Evolutionary conservation across 2,113 vertebrate species (phyloP).

Genomic region (Gnathonemus echidnorhynchus): DNA sequence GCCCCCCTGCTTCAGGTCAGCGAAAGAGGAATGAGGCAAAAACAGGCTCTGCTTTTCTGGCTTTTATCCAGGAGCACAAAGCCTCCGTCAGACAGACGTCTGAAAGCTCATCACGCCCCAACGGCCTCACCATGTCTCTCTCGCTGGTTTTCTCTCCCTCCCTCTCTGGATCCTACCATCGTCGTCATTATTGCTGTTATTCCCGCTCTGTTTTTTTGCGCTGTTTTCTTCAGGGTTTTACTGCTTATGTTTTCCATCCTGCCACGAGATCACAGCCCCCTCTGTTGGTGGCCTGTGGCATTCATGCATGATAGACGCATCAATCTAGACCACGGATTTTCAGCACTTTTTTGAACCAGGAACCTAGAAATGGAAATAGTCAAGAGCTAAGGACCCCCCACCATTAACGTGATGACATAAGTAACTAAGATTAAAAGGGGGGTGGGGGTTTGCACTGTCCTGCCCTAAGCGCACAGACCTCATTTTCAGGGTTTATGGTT

Average conservation of each 20-base stretch:
- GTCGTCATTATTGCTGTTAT: not conserved
- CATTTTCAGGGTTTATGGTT: not conserved
- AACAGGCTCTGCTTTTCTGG: not conserved
- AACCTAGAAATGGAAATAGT: not conserved
- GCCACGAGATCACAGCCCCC: not conserved
- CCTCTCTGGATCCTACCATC: not conserved
- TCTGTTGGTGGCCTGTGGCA: not conserved
- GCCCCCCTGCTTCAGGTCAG: not conserved
- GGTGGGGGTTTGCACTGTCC: not conserved
- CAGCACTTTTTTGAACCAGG: not conserved
- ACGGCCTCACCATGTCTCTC: not conserved
- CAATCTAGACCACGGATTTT: not conserved
- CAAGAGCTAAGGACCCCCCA: not conserved
- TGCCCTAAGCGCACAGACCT: not conserved
- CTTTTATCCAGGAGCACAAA: conserved; percentile 8
- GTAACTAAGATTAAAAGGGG: not conserved
- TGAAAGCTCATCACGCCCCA: not conserved
- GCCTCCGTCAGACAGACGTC: not conserved
- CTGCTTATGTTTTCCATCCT: not conserved
- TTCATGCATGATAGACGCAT: not conserved
- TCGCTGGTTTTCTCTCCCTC: not conserved
- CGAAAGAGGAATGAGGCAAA: not conserved
- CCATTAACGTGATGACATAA: not conserved
- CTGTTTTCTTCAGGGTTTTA: not conserved
- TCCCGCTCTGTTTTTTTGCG: not conserved